Conservation (phyloP, 2,797 vertebrate species). For the Gadopsis marmoratus region DNA sequence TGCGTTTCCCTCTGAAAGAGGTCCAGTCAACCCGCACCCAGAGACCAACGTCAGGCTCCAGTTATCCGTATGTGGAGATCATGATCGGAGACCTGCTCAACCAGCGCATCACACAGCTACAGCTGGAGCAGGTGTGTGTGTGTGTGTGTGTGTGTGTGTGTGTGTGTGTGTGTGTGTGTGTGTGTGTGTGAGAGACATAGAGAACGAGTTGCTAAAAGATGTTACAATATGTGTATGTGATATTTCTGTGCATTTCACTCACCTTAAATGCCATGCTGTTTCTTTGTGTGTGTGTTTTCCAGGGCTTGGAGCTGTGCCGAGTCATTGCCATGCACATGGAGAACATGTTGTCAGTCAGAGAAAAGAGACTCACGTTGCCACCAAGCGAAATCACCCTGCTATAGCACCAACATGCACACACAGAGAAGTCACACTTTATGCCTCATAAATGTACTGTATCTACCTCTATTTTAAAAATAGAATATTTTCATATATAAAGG, state of each 20-base stretch:
- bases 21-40: slow-evolving; percentile 95
- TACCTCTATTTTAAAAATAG: slow-evolving; percentile 69
- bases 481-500: slow-evolving; percentile 54
- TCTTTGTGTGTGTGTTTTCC: slow-evolving; percentile 45
- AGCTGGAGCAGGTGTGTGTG: slow-evolving; percentile 93
- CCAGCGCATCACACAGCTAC: slow-evolving; percentile 92
- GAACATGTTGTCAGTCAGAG: slow-evolving; percentile 90
- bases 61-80: slow-evolving; percentile 96
- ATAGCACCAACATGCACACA: slow-evolving; percentile 73
- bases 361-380: slow-evolving; percentile 94
- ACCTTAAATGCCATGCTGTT: neutral
- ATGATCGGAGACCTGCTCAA: slow-evolving; percentile 90
- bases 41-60: slow-evolving; percentile 90
- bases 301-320: slow-evolving; percentile 96
- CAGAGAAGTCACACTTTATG: slow-evolving; percentile 17
- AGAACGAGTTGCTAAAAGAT: neutral
- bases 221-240: neutral
- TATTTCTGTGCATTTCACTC: neutral
- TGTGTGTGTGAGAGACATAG: neutral
- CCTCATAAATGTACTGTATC: slow-evolving; percentile 54
- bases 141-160: slow-evolving; percentile 87
- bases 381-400: slow-evolving; percentile 97
- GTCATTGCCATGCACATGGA: slow-evolving; percentile 96
- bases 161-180: slow-evolving; percentile 83
- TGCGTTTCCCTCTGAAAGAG: slow-evolving; percentile 92